Evolutionary conservation across 2,113 vertebrate genomes (phyloP), one percentile per base, ranked within the genome.

Genomic region (Neotoma lepida): DNA sequence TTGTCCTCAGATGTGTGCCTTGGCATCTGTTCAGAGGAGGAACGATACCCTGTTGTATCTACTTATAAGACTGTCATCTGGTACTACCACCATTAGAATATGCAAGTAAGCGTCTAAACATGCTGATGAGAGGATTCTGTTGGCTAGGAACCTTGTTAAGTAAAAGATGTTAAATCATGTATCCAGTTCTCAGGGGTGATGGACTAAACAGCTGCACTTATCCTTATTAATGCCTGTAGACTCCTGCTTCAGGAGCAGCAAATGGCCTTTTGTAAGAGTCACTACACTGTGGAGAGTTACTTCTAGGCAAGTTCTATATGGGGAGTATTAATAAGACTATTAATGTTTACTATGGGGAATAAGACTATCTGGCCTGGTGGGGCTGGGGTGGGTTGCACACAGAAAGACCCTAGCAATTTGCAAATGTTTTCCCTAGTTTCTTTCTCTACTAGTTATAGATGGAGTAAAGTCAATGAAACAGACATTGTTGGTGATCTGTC

Each of bases 1-100:
- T 88, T 96, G 91, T 90, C 68, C 88, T 93, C 88, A 56, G 49
- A 61, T 80, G 86, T 94, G n/a, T 93, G 91, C 73, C 86, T 92
- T 92, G 84, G 90, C 95, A 94, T 94, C 90, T 97, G 97, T 84
- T 97, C 94, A 88, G 95, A 95, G 88, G 86, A 90, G 94, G 94
- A 95, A 93, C 44, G 96, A 95, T 90, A 74, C 96, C 92, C 54
- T 4, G 87, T 97, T 78, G 86, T 94, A 94, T 73, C 94, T 95
- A 46, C 66, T 81, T 95, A 82, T 88, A 95, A 95, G 90, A 77
- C 81, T 89, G 94, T 97, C 95, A 96, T 95, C 89, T 97, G 93
- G 80, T 93, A 41, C n/a, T 26, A 5, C 80, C 94, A 71, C 0
- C 0, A 33, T 81, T 82, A 58, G 68, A 51, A 86, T 90, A 95